A percentile compares a stretch with the other conserved stretches of the same genome.
Evolutionary conservation across 92 coral and sea anemone genomes (phyloP).

Genomic region (Porites divaricata): DNA sequence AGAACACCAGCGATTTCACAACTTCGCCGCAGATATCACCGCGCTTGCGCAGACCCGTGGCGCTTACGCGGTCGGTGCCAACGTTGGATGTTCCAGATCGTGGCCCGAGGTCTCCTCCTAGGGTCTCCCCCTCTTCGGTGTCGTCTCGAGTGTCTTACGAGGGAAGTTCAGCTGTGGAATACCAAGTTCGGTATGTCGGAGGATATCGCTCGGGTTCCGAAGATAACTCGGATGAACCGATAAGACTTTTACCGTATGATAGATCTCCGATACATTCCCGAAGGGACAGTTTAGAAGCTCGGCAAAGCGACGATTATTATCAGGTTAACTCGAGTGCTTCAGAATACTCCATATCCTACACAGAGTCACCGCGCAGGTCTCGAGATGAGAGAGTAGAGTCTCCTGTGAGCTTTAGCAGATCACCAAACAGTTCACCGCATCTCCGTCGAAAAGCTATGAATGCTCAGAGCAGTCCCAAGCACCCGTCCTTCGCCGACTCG

Average conservation of each 20-base stretch:
- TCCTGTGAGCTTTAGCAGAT: constrained; percentile 29
- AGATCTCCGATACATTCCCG: constrained; percentile 70
- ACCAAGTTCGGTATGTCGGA: constrained; percentile 84
- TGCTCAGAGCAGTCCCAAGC: constrained; percentile 13
- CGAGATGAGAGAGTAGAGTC: constrained; percentile 33
- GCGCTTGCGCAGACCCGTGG: background rate
- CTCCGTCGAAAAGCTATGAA: constrained; percentile 59
- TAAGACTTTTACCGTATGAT: constrained; percentile 54
- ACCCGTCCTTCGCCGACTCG: constrained; percentile 45
- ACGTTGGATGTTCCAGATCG: constrained; percentile 16
- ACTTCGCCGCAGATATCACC: constrained; percentile 24
- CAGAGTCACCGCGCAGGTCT: constrained; percentile 10
- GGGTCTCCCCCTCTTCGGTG: constrained; percentile 12
- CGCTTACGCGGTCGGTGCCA: constrained; percentile 34
- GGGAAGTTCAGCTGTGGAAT: constrained; percentile 49
- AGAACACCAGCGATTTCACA: background rate
- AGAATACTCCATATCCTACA: constrained; percentile 9
- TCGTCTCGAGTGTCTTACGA: constrained; percentile 51
- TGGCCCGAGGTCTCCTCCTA: background rate
- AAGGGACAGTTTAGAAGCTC: constrained; percentile 23
- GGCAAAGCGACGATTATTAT: constrained; percentile 7
- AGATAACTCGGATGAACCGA: constrained; percentile 45
- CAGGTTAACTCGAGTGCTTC: constrained; percentile 9
- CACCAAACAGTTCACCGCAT: constrained; percentile 64
- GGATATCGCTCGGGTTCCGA: constrained; percentile 79